These are phyloP conservation scores for Phyllotreta cruciferae DNA, from an alignment of 2,888 invertebrate genomes.

Conservation along the genomic window DNA sequence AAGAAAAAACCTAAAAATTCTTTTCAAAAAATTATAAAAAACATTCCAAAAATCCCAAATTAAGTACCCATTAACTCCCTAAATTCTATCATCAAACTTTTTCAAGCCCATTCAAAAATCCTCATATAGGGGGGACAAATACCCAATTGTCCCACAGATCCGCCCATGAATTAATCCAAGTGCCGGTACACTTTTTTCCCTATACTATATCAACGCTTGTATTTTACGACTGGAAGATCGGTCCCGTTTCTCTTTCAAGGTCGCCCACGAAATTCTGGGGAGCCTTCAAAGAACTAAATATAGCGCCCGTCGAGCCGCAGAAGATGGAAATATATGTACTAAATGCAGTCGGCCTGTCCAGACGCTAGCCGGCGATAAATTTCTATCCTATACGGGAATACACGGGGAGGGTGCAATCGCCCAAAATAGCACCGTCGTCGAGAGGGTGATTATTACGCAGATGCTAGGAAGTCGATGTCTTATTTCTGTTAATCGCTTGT, in stretches of 20 bases:
- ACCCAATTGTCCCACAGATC: too few relatives aligned
- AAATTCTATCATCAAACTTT: too few relatives aligned
- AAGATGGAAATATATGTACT: background rate
- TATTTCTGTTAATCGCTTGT: background rate
- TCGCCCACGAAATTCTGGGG: constrained; percentile 19
- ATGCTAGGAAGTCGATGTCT: constrained; percentile 8
- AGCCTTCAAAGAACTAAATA: constrained; percentile 15
- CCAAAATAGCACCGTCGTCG: constrained; percentile 23
- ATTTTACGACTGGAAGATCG: constrained; percentile 11
- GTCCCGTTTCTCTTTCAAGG: constrained; percentile 25
- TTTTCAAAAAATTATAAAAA: too few relatives aligned
- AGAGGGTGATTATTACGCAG: constrained; percentile 22
- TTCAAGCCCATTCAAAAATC: too few relatives aligned
- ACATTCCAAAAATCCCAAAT: too few relatives aligned
- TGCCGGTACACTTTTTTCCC: too few relatives aligned
- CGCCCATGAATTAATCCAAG: too few relatives aligned
- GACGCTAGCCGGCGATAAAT: constrained; percentile 23
- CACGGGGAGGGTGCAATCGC: constrained; percentile 11
- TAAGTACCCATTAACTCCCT: too few relatives aligned
- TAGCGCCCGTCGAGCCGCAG: constrained; percentile 2
- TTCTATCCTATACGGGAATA: background rate
- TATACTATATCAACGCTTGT: background rate
- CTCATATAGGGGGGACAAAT: too few relatives aligned
- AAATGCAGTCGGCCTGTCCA: constrained; percentile 19
- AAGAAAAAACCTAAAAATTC: too few relatives aligned